Conservation (phyloP, 2,888 invertebrate genomes). For the Osedax fenrisi region DNA sequence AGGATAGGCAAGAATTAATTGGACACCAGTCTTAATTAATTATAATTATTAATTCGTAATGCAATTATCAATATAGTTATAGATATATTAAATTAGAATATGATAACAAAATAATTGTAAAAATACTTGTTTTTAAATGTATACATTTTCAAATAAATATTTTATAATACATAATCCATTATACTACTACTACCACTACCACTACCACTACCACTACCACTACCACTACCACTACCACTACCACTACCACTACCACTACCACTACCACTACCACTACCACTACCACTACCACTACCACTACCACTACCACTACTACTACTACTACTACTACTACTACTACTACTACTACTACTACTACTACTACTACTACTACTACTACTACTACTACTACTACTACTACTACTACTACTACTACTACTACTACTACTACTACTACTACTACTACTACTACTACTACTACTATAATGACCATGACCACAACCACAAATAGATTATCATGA, state of each 20-base stretch:
- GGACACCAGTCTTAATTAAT: too few relatives aligned
- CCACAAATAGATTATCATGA: too few relatives aligned
- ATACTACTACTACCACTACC: too few relatives aligned
- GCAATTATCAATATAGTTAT: too few relatives aligned
- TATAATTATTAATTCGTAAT: too few relatives aligned
- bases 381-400: too few relatives aligned
- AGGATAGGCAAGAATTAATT: too few relatives aligned
- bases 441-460: not conserved
- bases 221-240: conserved; percentile 2
- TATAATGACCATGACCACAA: not conserved
- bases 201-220: conserved; percentile 1
- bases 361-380: not conserved
- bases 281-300: conserved; percentile 1
- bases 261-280: not conserved
- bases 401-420: not conserved
- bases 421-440: not conserved
- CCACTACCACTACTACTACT: not conserved
- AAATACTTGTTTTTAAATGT: too few relatives aligned
- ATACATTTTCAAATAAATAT: too few relatives aligned
- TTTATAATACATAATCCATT: too few relatives aligned
- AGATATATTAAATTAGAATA: too few relatives aligned
- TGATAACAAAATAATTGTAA: too few relatives aligned
- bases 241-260: not conserved
- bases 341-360: not conserved
- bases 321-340: not conserved